Base-by-base conservation (phyloP, 1,140 invertebrate species). In the Planococcus citri region DNA sequence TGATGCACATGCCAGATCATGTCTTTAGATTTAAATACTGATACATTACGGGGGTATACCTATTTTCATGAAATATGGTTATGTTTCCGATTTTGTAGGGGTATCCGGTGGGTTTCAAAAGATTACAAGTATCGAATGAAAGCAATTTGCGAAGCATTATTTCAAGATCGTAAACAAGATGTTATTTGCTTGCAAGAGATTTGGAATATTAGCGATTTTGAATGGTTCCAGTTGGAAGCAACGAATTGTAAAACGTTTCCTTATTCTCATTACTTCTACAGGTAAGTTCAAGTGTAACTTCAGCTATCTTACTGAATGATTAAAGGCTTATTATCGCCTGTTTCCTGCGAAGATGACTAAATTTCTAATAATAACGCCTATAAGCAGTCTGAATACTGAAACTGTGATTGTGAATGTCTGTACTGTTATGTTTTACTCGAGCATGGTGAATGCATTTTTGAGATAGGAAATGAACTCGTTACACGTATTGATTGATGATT, bases 151-250 rank as follows among this genome's bases (percentile, higher is more conserved):
- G 83, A 88, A 64, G 84, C 87, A 74, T 77, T 97, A 60, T 51
- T 51, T 51, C 76, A 79, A 12, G 80, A 78, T 22, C 86, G 85
- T 67, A 78, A 84, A 21, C 92, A 92, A 80, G 92, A 95, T 79
- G 84, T 97, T 74, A 88, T 96, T 1, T 91, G 93, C 70, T 79
- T 98, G 14, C 93, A 97, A 83, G 95, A 97, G 83, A 85, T 97
- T 17, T 97, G 93, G 93, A 84, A 83, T 69, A 82, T 88, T 72
- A 76, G 82, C 60, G 92, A 95, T 79, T 96, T 85, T 79, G 78
- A 88, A 72, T 9, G 6, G n/a, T 51, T 51, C n/a, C 80, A 81
- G 72, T 83, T 94, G 22, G 85, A 83, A 73, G 77, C 86, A 0
- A 84, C 82, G 76, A 80, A 86, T 1, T 77, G 82, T 51, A 76